phyloP scores from a whole-genome alignment of 2,797 vertebrate genomes.

The Centroberyx gerrardi region DNA sequence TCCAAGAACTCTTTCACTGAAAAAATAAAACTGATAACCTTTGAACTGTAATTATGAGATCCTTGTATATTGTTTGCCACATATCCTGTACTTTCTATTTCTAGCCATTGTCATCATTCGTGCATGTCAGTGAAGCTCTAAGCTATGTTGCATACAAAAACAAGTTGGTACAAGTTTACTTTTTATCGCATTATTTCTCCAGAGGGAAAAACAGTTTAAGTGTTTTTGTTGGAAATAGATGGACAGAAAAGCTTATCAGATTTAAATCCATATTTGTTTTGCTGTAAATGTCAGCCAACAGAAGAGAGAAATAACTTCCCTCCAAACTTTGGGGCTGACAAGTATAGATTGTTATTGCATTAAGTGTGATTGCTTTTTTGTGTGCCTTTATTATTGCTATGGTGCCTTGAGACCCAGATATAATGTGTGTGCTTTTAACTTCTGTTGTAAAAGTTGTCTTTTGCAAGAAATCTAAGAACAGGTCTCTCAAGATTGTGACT shows the following conservation, averaged over 20 bases:
- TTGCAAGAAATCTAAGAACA: no score
- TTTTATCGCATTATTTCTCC: not conserved
- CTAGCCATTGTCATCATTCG: not conserved
- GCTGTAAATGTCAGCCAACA: not conserved
- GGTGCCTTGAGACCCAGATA: slow-evolving; percentile 7
- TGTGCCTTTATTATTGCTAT: not conserved
- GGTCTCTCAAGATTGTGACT: no score
- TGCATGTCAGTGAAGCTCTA: not conserved
- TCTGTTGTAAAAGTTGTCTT: no score
- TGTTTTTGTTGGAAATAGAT: not conserved
- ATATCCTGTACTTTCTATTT: not conserved
- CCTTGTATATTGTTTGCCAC: not conserved
- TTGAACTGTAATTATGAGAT: no score
- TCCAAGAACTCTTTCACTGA: no score
- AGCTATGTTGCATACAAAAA: not conserved
- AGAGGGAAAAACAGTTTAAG: not conserved
- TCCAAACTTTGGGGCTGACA: not conserved
- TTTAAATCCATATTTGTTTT: slow-evolving; percentile 4
- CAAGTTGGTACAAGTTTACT: not conserved
- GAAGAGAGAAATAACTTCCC: not conserved
- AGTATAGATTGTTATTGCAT: not conserved
- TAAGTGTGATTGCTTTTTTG: not conserved
- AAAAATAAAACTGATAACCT: no score
- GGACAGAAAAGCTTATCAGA: not conserved
- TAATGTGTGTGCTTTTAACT: no score